Percentiles rank a stretch among this genome's conserved stretches.
Conservation (phyloP, 2,888 invertebrate genomes). For the Oscheius sp. region DNA sequence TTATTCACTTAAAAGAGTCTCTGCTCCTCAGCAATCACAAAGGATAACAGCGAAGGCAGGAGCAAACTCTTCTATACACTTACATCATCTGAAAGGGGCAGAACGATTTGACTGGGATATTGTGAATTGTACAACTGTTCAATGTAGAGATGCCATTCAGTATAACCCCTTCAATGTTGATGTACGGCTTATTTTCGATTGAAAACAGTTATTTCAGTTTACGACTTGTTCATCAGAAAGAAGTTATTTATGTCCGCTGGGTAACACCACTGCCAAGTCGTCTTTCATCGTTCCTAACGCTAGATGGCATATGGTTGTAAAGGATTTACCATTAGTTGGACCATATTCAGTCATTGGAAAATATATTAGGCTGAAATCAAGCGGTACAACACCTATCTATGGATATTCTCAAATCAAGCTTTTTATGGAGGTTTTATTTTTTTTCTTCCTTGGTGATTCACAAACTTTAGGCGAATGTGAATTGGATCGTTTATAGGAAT, state of each 20-base stretch:
- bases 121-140: conserved; percentile 36
- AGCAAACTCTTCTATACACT: conserved; percentile 16
- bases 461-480: conserved; percentile 50
- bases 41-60: neutral
- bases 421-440: conserved; percentile 25
- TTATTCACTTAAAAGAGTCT: conserved; percentile 40
- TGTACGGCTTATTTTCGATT: conserved; percentile 19
- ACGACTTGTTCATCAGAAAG: neutral
- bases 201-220: neutral
- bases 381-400: conserved; percentile 32
- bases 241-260: conserved; percentile 42
- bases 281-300: conserved; percentile 36
- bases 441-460: neutral
- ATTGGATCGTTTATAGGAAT: conserved; percentile 47
- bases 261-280: conserved; percentile 45
- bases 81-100: no score
- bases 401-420: conserved; percentile 34
- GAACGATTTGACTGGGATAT: conserved; percentile 50
- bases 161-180: conserved; percentile 52
- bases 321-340: conserved; percentile 47
- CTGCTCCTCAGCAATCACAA: no score
- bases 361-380: conserved; percentile 38
- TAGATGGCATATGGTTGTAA: conserved; percentile 44
- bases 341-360: conserved; percentile 47
- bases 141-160: conserved; percentile 40